Evolutionary conservation across 2,888 invertebrate genomes (phyloP).

Genomic region (Dryadula phaetusa): DNA sequence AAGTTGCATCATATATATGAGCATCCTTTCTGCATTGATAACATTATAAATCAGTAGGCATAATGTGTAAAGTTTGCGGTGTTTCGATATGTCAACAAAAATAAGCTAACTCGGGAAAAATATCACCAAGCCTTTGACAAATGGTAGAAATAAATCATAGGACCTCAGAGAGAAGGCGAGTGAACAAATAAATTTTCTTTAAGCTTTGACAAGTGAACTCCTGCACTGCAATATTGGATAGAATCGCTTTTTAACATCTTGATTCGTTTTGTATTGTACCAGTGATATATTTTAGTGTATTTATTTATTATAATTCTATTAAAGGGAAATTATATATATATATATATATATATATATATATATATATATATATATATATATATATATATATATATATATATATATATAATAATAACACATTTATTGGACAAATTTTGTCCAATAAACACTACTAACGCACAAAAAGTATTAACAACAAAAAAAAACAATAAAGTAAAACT

Average conservation of each 20-base stretch:
- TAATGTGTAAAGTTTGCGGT: constrained; percentile 7
- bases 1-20: neutral
- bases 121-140: constrained; percentile 26
- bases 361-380: no score
- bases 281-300: neutral
- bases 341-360: no score
- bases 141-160: constrained; percentile 22
- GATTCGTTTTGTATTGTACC: neutral
- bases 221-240: constrained; percentile 13
- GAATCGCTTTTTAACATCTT: constrained; percentile 18
- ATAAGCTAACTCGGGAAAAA: constrained; percentile 17
- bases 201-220: constrained; percentile 20
- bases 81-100: constrained; percentile 22
- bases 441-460: no score
- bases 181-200: constrained; percentile 26
- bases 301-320: neutral
- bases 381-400: no score
- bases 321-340: no score
- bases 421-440: no score
- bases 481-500: no score
- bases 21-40: neutral
- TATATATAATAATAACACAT: no score
- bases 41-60: neutral
- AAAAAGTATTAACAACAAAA: no score
- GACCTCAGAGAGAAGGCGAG: constrained; percentile 17